phyloP scores from a whole-genome alignment of 2,888 invertebrate genomes.

The Horisme vitalbata region DNA sequence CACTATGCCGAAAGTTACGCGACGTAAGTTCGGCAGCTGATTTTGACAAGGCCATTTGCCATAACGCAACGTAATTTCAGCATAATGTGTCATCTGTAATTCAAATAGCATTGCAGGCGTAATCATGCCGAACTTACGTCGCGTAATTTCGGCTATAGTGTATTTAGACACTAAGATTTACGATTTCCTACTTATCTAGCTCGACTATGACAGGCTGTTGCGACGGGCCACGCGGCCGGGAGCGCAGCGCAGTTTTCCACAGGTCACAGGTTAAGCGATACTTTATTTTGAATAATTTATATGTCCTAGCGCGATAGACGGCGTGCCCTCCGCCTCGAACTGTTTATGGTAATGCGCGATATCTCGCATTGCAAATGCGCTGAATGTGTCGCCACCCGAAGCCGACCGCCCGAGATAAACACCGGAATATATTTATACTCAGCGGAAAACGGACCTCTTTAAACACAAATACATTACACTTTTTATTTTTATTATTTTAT shows the following conservation, averaged over 20 bases:
- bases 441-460: slow-evolving; percentile 55
- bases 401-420: slow-evolving; percentile 66
- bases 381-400: slow-evolving; percentile 77
- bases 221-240: slow-evolving; percentile 24
- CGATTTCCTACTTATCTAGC: slow-evolving; percentile 8
- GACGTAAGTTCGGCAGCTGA: too few species aligned
- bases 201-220: slow-evolving; percentile 7
- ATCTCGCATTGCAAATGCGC: slow-evolving; percentile 82
- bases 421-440: slow-evolving; percentile 57
- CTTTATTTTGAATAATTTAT: slow-evolving; percentile 84
- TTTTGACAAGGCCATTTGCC: too few species aligned
- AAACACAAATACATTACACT: slow-evolving; percentile 52
- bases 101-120: too few species aligned
- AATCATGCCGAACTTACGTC: too few species aligned
- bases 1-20: too few species aligned
- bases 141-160: too few species aligned
- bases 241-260: slow-evolving; percentile 38
- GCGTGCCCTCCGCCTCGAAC: slow-evolving; percentile 78
- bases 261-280: slow-evolving; percentile 81
- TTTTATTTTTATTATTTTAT: slow-evolving; percentile 47
- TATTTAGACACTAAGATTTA: not conserved
- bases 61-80: too few species aligned
- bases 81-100: too few species aligned
- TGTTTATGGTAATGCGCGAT: slow-evolving; percentile 81
- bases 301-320: slow-evolving; percentile 80